Evolutionary conservation across 2,797 vertebrate species (phyloP).

Genomic region (Propithecus deckenii): DNA sequence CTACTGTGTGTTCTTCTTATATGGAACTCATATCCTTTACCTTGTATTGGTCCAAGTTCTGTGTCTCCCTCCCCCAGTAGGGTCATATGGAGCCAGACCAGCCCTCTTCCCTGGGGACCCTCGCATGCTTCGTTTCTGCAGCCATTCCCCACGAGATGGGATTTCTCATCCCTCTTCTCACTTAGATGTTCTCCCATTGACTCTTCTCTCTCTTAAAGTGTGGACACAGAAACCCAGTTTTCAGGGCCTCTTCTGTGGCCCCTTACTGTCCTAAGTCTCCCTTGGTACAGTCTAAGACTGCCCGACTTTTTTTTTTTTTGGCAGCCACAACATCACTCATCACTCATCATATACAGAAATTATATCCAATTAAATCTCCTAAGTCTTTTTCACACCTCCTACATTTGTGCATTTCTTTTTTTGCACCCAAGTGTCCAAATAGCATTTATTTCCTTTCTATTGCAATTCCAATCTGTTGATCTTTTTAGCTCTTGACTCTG

Average conservation of each 20-base stretch:
- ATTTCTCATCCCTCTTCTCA: background rate
- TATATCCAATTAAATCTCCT: constrained; percentile 74
- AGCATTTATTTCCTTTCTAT: constrained; percentile 72
- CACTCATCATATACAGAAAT: constrained; percentile 74
- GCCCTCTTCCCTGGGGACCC: background rate
- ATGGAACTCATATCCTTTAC: background rate
- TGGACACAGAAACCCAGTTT: background rate
- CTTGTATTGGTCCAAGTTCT: background rate
- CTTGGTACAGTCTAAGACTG: background rate
- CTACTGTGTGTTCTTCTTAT: background rate
- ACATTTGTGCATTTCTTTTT: constrained; percentile 76
- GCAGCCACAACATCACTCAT: constrained; percentile 54
- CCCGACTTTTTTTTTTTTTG: constrained; percentile 39
- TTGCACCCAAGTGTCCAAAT: constrained; percentile 75
- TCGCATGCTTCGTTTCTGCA: background rate
- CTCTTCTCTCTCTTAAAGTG: background rate
- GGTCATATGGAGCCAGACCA: background rate
- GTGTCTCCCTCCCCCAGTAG: too few relatives aligned
- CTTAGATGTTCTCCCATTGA: background rate
- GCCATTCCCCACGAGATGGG: background rate
- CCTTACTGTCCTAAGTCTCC: background rate
- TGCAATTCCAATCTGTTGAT: constrained; percentile 73
- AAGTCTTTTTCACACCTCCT: constrained; percentile 77
- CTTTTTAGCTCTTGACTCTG: constrained; percentile 72
- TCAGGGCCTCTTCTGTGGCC: background rate